Conservation (phyloP, 2,888 invertebrate species). For the Willowsia nigromaculata region DNA sequence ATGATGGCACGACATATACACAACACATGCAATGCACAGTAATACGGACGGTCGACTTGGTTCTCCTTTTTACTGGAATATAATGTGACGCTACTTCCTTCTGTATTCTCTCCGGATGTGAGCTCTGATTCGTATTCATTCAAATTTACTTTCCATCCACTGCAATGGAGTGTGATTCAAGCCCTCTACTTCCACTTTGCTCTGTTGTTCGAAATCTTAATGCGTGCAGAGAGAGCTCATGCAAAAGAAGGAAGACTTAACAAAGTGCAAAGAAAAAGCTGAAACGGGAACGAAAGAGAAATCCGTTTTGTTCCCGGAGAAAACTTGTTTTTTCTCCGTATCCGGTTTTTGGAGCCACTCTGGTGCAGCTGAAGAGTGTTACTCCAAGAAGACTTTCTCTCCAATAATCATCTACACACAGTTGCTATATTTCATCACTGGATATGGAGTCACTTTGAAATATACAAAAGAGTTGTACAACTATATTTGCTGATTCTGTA, state of each 20-base stretch:
- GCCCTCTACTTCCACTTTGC: not conserved
- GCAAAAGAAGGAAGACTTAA: slow-evolving; percentile 17
- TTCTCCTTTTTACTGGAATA: slow-evolving; percentile 24
- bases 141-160: slow-evolving; percentile 46
- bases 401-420: slow-evolving; percentile 14
- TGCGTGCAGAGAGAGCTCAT: not conserved
- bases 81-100: slow-evolving; percentile 60
- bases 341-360: slow-evolving; percentile 38
- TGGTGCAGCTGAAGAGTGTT: not conserved
- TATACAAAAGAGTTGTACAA: slow-evolving; percentile 1
- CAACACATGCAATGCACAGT: not conserved
- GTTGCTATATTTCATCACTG: slow-evolving; percentile 29
- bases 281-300: slow-evolving; percentile 24
- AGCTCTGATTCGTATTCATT: slow-evolving; percentile 67
- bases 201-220: slow-evolving; percentile 1
- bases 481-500: slow-evolving; percentile 34
- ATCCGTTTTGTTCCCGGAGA: slow-evolving; percentile 61
- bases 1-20: slow-evolving; percentile 68
- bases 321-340: slow-evolving; percentile 49
- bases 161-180: slow-evolving; percentile 41
- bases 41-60: not conserved
- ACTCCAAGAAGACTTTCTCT: not conserved
- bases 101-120: slow-evolving; percentile 61
- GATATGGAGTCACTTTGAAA: not conserved
- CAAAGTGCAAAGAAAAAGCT: slow-evolving; percentile 35